Base-by-base conservation (phyloP, 1,140 invertebrate species). In the Zophobas morio region DNA sequence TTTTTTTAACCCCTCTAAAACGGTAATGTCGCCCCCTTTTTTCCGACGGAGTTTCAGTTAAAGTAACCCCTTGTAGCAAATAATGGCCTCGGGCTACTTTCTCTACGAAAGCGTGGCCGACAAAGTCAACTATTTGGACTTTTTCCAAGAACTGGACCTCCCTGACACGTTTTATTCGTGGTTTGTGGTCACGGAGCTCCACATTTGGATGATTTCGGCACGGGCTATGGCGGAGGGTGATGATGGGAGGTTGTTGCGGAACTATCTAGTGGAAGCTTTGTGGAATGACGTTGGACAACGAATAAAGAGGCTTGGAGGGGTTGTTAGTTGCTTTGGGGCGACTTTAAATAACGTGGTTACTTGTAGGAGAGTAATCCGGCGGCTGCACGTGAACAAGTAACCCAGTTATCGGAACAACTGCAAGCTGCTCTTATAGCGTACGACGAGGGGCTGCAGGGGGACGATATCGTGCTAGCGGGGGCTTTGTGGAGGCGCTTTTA, bases 401-500 rank as follows among this genome's bases (percentile, higher is more conserved):
- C 87, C 56, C 88, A 90, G 70, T 83, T 96, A 2, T 91, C 90
- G 5, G 88, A 94, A 78, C 93, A 96, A 83, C 94, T 96, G 85
- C 93, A 95, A 86, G 94, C 94, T n/a, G 91, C 94, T 51, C 83
- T 97, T 34, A 90, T 96, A 78, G 89, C 89, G n/a, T 96, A 96
- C 83, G 95, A 97, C 86, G 95, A 97, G 89, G 95, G 95, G 33
- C 82, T 96, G 8, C 87, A 91, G 80, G 89, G 89, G 53, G 90
- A 93, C 84, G 95, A 96, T 84, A 89, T 86, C 75, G 87, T 92
- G 4, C 86, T 98, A 74, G 95, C 96, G 33, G 90, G 90, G 39
- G 94, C 95, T 6, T 76, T 97, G n/a, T 98, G 96, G 96, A 89
- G 94, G 81, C 89, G 93, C 76, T 91, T 97, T 81, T 94, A 96